Conservation (phyloP, 1,140 invertebrate species). For the Metaphire vulgaris region DNA sequence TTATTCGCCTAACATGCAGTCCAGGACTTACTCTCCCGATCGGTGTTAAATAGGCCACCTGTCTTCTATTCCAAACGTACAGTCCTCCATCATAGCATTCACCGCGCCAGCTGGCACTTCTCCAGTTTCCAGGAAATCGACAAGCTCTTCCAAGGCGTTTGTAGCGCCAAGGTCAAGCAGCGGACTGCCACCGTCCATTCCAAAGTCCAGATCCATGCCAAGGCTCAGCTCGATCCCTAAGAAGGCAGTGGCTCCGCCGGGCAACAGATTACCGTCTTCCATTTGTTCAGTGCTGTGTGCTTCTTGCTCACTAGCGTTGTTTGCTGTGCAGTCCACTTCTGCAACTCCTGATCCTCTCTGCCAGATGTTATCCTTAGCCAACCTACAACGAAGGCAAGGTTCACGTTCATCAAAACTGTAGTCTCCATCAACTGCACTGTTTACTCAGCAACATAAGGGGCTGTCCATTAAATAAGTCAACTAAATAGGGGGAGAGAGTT, state of each 20-base stretch:
- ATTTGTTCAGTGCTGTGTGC: too few relatives aligned
- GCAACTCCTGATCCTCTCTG: not conserved
- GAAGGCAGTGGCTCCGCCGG: too few relatives aligned
- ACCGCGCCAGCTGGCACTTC: not conserved
- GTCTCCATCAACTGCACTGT: too few relatives aligned
- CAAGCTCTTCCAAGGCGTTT: not conserved
- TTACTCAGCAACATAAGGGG: too few relatives aligned
- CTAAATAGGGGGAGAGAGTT: too few relatives aligned
- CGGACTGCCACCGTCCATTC: not conserved
- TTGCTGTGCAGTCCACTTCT: not conserved
- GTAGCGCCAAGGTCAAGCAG: not conserved
- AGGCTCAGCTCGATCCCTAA: not conserved
- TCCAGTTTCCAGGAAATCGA: not conserved
- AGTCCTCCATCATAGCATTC: not conserved
- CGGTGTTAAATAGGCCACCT: not conserved
- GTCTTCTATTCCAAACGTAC: not conserved
- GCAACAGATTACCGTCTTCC: too few relatives aligned
- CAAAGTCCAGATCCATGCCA: not conserved
- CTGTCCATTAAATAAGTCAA: too few relatives aligned
- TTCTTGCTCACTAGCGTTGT: too few relatives aligned
- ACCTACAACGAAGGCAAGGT: too few relatives aligned
- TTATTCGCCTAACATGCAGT: too few relatives aligned
- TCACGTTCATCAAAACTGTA: too few relatives aligned
- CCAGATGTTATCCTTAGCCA: not conserved
- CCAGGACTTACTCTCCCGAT: not conserved